A percentile compares a stretch with the other conserved stretches of the same genome.
These are phyloP conservation scores for Ericerus pela DNA, from an alignment of 1,140 invertebrate species.

Conservation along the genomic window DNA sequence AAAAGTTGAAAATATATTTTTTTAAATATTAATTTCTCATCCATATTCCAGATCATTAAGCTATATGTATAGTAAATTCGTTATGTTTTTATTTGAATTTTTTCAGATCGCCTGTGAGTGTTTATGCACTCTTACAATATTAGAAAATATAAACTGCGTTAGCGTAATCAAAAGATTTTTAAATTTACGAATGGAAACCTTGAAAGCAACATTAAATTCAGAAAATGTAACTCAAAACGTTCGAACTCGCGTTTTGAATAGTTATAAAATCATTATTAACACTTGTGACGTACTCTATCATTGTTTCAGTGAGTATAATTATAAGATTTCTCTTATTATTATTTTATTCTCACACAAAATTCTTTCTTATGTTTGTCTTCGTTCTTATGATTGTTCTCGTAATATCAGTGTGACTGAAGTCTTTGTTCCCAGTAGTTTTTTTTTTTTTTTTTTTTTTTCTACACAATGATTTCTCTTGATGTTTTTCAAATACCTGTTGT, in stretches of 20 bases:
- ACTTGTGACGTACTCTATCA: not conserved
- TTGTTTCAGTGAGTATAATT: not conserved
- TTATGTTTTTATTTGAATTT: not conserved
- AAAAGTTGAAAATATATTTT: too few relatives aligned
- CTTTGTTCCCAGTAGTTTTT: too few relatives aligned
- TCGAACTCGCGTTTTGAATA: not conserved
- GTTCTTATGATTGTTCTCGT: too few relatives aligned
- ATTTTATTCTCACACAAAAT: too few relatives aligned
- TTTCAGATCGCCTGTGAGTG: not conserved
- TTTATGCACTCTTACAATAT: not conserved
- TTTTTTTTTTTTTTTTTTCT: too few relatives aligned
- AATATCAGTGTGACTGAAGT: too few relatives aligned
- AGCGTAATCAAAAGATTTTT: not conserved
- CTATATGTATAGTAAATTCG: too few relatives aligned
- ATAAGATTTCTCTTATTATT: not conserved
- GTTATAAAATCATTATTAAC: not conserved
- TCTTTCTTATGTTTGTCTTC: too few relatives aligned
- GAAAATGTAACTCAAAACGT: not conserved
- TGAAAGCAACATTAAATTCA: not conserved
- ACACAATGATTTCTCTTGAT: too few relatives aligned
- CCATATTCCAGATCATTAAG: too few relatives aligned
- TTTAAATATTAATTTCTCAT: too few relatives aligned
- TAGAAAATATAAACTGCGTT: not conserved
- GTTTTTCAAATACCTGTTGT: too few relatives aligned
- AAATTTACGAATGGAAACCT: not conserved